phyloP scores from a whole-genome alignment of 2,113 vertebrate genomes.

The Leiothrix lutea region DNA sequence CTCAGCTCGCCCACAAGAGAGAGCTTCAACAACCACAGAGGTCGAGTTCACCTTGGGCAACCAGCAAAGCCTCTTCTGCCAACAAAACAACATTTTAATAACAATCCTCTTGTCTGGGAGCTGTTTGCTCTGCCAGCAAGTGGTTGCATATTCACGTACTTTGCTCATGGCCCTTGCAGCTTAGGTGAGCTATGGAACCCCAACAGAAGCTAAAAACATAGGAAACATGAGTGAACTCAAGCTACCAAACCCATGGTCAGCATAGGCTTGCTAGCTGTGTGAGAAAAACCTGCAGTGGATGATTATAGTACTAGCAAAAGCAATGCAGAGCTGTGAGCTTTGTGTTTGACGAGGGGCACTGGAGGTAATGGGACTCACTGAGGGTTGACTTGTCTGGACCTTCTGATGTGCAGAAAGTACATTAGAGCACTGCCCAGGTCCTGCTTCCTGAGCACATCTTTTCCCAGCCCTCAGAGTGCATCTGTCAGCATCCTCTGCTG shows the following conservation, averaged over 20 bases:
- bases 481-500: background rate
- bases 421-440: background rate
- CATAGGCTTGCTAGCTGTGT: background rate
- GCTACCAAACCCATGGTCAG: background rate
- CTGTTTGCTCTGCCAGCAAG: background rate
- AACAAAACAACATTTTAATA: background rate
- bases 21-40: background rate
- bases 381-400: accelerated
- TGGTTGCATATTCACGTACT: background rate
- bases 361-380: background rate
- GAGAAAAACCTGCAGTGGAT: background rate
- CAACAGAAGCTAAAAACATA: background rate
- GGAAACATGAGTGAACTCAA: background rate
- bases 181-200: background rate
- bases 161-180: background rate
- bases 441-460: background rate
- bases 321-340: background rate
- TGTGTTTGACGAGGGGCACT: background rate
- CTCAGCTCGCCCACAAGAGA: background rate
- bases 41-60: background rate
- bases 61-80: background rate
- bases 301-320: background rate
- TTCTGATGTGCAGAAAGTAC: background rate
- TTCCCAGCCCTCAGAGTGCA: background rate
- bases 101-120: background rate